Evolutionary conservation across 2,888 invertebrate species (phyloP).

Genomic region (Tetanocera ferruginea): DNA sequence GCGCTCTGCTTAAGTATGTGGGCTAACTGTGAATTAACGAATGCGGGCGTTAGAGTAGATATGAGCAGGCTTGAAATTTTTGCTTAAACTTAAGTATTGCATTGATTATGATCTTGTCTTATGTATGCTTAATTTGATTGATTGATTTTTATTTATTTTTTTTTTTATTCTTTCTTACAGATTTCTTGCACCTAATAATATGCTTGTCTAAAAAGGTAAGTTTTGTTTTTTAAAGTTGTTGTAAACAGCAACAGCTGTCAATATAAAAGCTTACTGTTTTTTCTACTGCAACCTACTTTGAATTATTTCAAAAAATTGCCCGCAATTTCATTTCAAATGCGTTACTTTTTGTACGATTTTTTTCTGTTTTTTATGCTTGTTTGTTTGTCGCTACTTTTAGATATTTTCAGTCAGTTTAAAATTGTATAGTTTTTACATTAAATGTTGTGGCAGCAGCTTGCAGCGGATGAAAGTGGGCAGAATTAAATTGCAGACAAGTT

Average conservation of each 20-base stretch:
- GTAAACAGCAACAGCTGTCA: too few species aligned
- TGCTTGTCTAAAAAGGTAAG: neutral
- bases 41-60: neutral
- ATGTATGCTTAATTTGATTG: neutral
- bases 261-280: neutral
- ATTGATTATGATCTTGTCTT: too few species aligned
- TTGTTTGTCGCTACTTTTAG: slow-evolving; percentile 10
- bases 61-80: neutral
- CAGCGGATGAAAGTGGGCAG: slow-evolving; percentile 41
- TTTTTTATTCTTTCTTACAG: neutral
- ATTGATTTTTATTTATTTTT: neutral
- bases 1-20: neutral
- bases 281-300: neutral
- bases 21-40: neutral
- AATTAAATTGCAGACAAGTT: slow-evolving; percentile 31
- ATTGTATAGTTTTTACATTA: neutral
- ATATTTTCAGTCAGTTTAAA: slow-evolving; percentile 18
- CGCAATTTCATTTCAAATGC: neutral
- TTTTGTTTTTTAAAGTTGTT: neutral
- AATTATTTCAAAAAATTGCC: neutral
- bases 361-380: neutral
- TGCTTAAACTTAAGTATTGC: neutral
- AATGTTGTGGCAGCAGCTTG: neutral
- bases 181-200: neutral
- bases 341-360: neutral